Evolutionary conservation across 2,113 vertebrate species (phyloP).

Genomic region (Pygathrix nemaeus): DNA sequence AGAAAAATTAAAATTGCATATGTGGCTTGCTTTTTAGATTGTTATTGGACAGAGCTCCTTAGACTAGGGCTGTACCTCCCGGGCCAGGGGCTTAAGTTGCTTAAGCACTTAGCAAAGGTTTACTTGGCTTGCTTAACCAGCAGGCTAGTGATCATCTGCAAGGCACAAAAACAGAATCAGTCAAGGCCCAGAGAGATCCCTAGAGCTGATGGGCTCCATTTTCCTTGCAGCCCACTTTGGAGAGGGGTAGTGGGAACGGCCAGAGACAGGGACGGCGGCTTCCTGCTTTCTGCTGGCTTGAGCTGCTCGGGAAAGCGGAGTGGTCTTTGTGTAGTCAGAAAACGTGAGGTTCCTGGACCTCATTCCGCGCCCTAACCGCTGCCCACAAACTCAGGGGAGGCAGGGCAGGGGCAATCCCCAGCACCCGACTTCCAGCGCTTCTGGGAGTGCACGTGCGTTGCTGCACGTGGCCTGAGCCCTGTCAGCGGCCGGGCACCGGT

Average conservation of each 20-base stretch:
- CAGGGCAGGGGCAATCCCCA: too few relatives aligned
- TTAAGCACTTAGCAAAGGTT: not conserved
- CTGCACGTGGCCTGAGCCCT: not conserved
- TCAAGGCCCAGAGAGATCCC: not conserved
- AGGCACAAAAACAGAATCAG: not conserved
- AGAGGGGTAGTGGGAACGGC: too few relatives aligned
- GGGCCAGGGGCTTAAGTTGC: not conserved
- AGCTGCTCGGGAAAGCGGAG: not conserved
- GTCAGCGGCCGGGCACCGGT: not conserved
- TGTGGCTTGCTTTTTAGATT: not conserved
- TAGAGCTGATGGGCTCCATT: not conserved
- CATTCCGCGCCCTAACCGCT: accelerated
- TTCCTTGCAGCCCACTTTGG: not conserved
- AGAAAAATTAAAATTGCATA: not conserved
- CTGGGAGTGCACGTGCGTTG: accelerated
- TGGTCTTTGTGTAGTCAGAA: not conserved
- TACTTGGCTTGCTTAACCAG: not conserved
- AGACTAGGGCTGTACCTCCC: too few relatives aligned
- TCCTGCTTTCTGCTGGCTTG: not conserved
- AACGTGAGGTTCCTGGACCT: not conserved
- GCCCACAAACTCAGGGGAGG: not conserved
- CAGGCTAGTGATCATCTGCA: not conserved
- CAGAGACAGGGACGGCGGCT: not conserved
- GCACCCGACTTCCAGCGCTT: not conserved
- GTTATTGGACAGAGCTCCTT: not conserved